phyloP scores from a whole-genome alignment of 2,113 vertebrate species.

The Pao palembangensis region DNA sequence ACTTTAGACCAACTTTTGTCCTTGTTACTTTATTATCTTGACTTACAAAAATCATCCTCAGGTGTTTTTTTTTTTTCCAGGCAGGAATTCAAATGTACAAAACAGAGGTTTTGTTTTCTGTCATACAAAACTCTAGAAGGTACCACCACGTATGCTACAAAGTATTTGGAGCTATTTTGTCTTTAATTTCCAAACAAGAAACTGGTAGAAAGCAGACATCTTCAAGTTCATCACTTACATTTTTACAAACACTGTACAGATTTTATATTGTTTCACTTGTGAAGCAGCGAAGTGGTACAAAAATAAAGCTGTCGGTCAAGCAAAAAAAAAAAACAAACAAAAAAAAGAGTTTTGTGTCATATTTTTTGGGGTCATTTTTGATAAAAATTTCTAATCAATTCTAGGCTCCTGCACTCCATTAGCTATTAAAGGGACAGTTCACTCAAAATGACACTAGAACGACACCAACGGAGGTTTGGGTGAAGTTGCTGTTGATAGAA shows the following conservation, averaged over 20 bases:
- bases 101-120: conserved; percentile 36
- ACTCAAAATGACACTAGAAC: no score
- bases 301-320: conserved; percentile 59
- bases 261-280: conserved; percentile 45
- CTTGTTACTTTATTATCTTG: conserved; percentile 51
- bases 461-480: no score
- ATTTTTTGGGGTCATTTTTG: conserved; percentile 10
- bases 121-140: conserved; percentile 62
- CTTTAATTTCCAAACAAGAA: conserved; percentile 39
- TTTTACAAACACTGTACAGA: conserved; percentile 54
- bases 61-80: conserved; percentile 33
- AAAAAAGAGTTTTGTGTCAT: conserved; percentile 26
- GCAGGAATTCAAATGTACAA: conserved; percentile 53
- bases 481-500: no score
- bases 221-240: conserved; percentile 42
- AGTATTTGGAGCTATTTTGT: conserved; percentile 36
- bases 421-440: neutral
- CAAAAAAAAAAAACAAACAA: conserved; percentile 6
- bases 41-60: conserved; percentile 49
- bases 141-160: conserved; percentile 61
- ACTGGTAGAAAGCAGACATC: conserved; percentile 55
- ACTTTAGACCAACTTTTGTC: conserved; percentile 15
- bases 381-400: conserved; percentile 8
- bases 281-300: conserved; percentile 47
- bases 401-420: neutral